These are phyloP conservation scores for Trypoxylus dichotomus DNA, from an alignment of 1,140 invertebrate genomes.

Conservation along the genomic window DNA sequence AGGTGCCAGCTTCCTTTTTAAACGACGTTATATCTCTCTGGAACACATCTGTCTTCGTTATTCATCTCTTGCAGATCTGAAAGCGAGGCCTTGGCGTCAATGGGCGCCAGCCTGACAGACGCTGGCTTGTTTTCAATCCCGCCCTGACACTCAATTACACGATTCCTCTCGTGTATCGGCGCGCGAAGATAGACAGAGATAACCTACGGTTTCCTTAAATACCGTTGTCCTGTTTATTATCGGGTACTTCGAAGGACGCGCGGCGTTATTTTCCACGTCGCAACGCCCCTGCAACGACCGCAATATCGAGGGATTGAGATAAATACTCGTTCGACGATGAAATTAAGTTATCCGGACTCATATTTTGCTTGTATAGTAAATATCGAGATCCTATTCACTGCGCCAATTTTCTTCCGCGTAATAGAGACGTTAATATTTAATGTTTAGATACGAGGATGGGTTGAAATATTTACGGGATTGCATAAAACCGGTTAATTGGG, in stretches of 20 bases:
- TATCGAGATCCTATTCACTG: not conserved
- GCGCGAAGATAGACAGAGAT: not conserved
- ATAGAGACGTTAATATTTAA: no score
- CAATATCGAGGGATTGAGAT: not conserved
- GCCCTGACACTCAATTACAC: slow-evolving; percentile 15
- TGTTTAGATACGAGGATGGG: no score
- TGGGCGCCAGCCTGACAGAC: slow-evolving; percentile 12
- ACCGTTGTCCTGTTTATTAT: not conserved
- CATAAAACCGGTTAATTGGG: no score
- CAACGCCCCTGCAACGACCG: not conserved
- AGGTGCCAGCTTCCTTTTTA: no score
- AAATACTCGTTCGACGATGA: not conserved
- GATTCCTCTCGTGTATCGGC: not conserved
- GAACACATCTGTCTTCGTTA: not conserved
- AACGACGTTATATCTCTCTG: no score
- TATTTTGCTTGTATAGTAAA: not conserved
- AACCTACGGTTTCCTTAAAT: not conserved
- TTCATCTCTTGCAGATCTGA: not conserved
- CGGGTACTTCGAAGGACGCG: not conserved
- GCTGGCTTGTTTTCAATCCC: slow-evolving; percentile 13
- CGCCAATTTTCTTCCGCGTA: not conserved
- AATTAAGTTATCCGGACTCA: not conserved
- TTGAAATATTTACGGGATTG: no score
- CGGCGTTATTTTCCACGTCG: not conserved
- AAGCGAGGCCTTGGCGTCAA: not conserved